phyloP scores from a whole-genome alignment of 2,797 vertebrate genomes.

The Phalanger gymnotis region DNA sequence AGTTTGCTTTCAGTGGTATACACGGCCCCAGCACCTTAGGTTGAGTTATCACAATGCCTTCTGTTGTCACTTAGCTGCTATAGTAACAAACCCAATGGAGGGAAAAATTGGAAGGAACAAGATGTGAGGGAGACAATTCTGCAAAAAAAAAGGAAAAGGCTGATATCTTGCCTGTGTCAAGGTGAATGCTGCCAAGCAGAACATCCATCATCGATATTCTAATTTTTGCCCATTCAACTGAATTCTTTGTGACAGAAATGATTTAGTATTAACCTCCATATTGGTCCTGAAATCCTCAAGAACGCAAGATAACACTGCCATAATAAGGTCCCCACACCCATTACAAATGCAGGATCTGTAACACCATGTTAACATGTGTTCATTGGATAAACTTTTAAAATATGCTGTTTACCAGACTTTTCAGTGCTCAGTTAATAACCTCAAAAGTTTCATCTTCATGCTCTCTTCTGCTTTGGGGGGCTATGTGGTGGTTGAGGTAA shows the following conservation, averaged over 20 bases:
- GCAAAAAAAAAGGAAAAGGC: too few relatives aligned
- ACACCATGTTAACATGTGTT: conserved; percentile 4
- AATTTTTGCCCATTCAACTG: background rate
- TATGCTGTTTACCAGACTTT: conserved; percentile 1
- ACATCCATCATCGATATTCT: background rate
- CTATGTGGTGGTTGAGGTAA: conserved; percentile 17
- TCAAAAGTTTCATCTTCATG: conserved; percentile 4
- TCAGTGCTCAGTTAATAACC: background rate
- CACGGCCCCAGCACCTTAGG: conserved; percentile 22
- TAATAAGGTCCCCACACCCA: background rate
- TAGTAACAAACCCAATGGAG: background rate
- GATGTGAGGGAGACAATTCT: background rate
- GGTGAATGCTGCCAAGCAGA: background rate
- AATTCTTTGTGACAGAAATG: background rate
- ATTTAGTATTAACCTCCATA: conserved; percentile 30
- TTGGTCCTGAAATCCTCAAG: conserved; percentile 48
- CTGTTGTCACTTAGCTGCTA: background rate
- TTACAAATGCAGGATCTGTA: conserved; percentile 18
- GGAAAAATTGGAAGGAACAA: background rate
- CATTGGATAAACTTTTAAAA: conserved; percentile 43
- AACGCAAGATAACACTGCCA: background rate
- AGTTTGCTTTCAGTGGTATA: conserved; percentile 22
- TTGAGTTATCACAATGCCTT: conserved; percentile 3
- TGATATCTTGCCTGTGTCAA: background rate
- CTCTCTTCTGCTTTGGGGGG: background rate